Evolutionary conservation across 2,888 invertebrate genomes (phyloP), one percentile per base, ranked within the genome.

Genomic region (Petrolisthes manimaculis): DNA sequence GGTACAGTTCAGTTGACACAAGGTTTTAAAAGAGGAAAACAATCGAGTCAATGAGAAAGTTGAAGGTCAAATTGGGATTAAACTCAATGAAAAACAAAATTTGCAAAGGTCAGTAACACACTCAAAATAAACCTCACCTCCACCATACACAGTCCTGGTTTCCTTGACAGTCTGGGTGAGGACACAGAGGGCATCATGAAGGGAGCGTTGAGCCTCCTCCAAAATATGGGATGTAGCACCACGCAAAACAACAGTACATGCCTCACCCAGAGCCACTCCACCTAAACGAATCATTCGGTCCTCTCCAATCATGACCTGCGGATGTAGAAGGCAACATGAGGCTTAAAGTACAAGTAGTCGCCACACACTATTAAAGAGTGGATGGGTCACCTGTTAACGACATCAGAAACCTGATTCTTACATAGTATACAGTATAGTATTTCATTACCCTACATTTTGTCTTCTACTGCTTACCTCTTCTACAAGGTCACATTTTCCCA

Each of bases 221-320:
- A 99, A 95, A 92, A 98, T 98, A 93, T 99, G 99, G 93, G 98
- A 96, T 0, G 99, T 99, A 55, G 99, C 99, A 83, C 99, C 99
- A 90, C 99, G 96, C 92, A 99, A 96, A 0, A 99, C 96, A 91
- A 99, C 95, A 0, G 98, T 98, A 93, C 99, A 99, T 12, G 99
- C 99, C 93, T 99, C 97, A 53, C 99, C 99, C 91, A 98, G 93
- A 91, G 96, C 96, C 21, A 99, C 98, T 81, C 98, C 99, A 77
- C 97, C 96, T 94, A 99, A 99, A 91, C 98, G 96, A 91, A 99
- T 94, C 81, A 99, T 94, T 86, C 96, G 96, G 92, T 99, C 99
- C 93, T 99, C 99, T 54, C 99, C 99, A 92, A 99, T 97, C 95
- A 99, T 96, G n/a, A 98, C 93, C 95, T 95, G 92, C 9, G 37